These are phyloP conservation scores for Actinia tenebrosa DNA, from an alignment of 64 coral and sea anemone genomes.

Conservation along the genomic window DNA sequence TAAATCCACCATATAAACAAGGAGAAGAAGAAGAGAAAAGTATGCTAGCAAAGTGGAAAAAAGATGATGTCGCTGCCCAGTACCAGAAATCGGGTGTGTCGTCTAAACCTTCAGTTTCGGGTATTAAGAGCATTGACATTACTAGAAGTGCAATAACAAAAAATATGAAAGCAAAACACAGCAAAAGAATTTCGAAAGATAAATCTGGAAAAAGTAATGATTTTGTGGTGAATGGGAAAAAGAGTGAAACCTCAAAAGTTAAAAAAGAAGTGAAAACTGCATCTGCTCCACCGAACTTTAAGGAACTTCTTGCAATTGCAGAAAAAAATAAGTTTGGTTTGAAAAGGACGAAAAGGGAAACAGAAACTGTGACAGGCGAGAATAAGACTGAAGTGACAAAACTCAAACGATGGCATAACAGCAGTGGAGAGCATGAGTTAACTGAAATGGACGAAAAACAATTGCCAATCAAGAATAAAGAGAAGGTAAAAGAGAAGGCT, in stretches of 20 bases:
- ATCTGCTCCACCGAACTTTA: slow-evolving; percentile 1
- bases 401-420: background rate
- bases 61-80: background rate
- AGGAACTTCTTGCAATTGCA: slow-evolving; percentile 17
- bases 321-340: slow-evolving; percentile 15
- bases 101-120: background rate
- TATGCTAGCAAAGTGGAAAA: background rate
- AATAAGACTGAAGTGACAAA: background rate
- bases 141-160: background rate
- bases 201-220: background rate
- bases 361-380: background rate
- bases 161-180: background rate
- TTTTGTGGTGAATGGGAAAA: background rate
- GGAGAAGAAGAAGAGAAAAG: background rate
- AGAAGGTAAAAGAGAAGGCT: background rate
- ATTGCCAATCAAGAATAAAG: background rate
- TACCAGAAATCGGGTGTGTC: background rate
- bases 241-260: background rate
- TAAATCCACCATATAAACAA: background rate
- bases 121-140: background rate
- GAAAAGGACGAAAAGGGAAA: background rate
- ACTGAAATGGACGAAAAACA: background rate
- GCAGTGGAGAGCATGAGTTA: background rate
- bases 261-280: background rate
- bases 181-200: background rate